Percentiles rank a stretch among this genome's conserved stretches.
Evolutionary conservation across 1,140 invertebrate genomes (phyloP).

Genomic region (Latrodectus geometricus): DNA sequence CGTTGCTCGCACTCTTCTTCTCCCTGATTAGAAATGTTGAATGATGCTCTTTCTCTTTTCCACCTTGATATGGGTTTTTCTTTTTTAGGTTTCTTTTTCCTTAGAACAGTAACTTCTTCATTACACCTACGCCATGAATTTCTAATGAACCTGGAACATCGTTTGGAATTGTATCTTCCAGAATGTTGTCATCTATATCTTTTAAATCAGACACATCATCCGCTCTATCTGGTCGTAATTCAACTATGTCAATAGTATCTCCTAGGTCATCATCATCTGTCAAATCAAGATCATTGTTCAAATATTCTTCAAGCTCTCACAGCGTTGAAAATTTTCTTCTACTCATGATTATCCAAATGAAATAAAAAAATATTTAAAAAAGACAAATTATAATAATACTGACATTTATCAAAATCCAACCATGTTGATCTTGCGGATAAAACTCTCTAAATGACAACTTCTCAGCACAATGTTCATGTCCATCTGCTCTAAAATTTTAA

Average conservation of each 20-base stretch:
- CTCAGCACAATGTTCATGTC: too few species aligned
- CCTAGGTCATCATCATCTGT: too few species aligned
- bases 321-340: too few species aligned
- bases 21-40: constrained; percentile 18
- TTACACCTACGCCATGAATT: constrained; percentile 36
- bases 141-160: constrained; percentile 42
- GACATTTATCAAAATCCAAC: constrained; percentile 34
- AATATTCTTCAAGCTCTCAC: too few species aligned
- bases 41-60: constrained; percentile 17
- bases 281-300: too few species aligned
- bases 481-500: constrained; percentile 21
- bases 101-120: too few species aligned
- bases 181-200: constrained; percentile 34
- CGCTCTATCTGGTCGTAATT: constrained; percentile 34
- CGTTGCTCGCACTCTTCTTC: constrained; percentile 17
- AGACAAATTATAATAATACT: constrained; percentile 35
- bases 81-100: too few species aligned
- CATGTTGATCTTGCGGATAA: constrained; percentile 33
- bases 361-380: too few species aligned
- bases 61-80: constrained; percentile 17
- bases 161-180: constrained; percentile 39
- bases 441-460: constrained; percentile 34
- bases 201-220: constrained; percentile 33
- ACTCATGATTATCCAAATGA: too few species aligned
- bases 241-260: constrained; percentile 37